Conservation (phyloP, 2,888 invertebrate genomes). For the Eubasilissa splendida region DNA sequence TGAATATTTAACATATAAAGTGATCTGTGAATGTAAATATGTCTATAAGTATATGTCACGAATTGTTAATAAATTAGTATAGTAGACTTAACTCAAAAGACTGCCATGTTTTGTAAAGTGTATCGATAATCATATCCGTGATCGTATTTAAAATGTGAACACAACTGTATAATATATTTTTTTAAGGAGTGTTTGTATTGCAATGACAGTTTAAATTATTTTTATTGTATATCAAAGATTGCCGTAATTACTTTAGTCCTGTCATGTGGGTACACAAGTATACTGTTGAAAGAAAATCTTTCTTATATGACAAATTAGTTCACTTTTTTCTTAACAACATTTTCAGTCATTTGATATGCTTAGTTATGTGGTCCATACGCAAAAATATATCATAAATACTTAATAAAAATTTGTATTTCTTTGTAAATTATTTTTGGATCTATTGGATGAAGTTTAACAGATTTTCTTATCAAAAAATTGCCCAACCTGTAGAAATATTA, state of each 20-base stretch:
- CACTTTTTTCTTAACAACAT: too few relatives aligned
- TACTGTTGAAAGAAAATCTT: too few relatives aligned
- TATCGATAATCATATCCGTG: constrained; percentile 48
- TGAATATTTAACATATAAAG: constrained; percentile 57
- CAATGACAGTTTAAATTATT: constrained; percentile 38
- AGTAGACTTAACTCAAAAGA: constrained; percentile 57
- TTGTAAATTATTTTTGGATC: too few relatives aligned
- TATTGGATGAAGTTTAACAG: too few relatives aligned
- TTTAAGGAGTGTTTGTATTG: constrained; percentile 17
- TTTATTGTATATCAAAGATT: constrained; percentile 34
- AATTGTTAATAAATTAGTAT: constrained; percentile 51
- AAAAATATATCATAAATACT: too few relatives aligned
- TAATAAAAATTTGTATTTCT: too few relatives aligned
- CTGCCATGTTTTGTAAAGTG: constrained; percentile 59
- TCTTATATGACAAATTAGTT: too few relatives aligned
- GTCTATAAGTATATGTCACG: constrained; percentile 47
- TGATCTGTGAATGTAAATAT: constrained; percentile 59
- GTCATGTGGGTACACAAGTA: neutral
- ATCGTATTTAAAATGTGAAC: constrained; percentile 23
- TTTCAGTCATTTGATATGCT: too few relatives aligned
- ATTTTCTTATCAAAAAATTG: too few relatives aligned
- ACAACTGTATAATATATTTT: constrained; percentile 19
- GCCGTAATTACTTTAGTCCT: neutral
- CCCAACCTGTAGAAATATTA: too few relatives aligned
- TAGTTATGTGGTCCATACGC: too few relatives aligned